Evolutionary conservation across 2,888 invertebrate species (phyloP).

Genomic region (Junonia oenone): DNA sequence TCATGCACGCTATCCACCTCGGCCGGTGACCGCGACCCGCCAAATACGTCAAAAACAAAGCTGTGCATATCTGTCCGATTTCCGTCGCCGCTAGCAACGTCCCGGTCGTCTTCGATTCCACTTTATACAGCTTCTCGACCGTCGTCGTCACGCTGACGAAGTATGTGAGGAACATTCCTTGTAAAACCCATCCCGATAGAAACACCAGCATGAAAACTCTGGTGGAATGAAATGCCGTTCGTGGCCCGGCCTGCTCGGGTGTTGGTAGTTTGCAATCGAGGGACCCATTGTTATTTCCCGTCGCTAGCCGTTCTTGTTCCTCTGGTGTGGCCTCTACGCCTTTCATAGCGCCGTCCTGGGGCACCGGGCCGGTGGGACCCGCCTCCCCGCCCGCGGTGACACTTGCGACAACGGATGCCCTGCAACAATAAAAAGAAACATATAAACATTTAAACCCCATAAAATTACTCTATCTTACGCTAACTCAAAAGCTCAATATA

Average conservation of each 20-base stretch:
- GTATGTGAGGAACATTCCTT: constrained; percentile 96
- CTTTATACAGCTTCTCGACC: constrained; percentile 94
- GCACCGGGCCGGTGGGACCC: constrained; percentile 58
- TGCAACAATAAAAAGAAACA: constrained; percentile 54
- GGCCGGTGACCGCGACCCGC: constrained; percentile 95
- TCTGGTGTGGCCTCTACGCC: constrained; percentile 73
- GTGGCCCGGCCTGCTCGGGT: constrained; percentile 78
- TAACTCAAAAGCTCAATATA: not conserved
- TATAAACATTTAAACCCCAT: not conserved
- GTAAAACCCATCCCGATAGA: constrained; percentile 90
- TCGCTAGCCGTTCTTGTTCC: constrained; percentile 70
- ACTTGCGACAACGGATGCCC: constrained; percentile 57
- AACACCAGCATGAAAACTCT: constrained; percentile 93
- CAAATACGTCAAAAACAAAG: constrained; percentile 91
- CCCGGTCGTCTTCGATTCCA: constrained; percentile 94
- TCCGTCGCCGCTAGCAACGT: constrained; percentile 94
- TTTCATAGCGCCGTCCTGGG: constrained; percentile 68
- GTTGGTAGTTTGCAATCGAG: constrained; percentile 88
- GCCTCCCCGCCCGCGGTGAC: constrained; percentile 60
- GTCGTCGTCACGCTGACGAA: constrained; percentile 96
- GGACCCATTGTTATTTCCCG: constrained; percentile 84
- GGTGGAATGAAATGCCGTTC: constrained; percentile 88
- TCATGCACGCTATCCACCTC: constrained; percentile 95
- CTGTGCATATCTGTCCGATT: constrained; percentile 95
- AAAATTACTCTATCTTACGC: not conserved